These are phyloP conservation scores for Phaetusa simplex DNA, from an alignment of 2,113 vertebrate species.

Conservation along the genomic window DNA sequence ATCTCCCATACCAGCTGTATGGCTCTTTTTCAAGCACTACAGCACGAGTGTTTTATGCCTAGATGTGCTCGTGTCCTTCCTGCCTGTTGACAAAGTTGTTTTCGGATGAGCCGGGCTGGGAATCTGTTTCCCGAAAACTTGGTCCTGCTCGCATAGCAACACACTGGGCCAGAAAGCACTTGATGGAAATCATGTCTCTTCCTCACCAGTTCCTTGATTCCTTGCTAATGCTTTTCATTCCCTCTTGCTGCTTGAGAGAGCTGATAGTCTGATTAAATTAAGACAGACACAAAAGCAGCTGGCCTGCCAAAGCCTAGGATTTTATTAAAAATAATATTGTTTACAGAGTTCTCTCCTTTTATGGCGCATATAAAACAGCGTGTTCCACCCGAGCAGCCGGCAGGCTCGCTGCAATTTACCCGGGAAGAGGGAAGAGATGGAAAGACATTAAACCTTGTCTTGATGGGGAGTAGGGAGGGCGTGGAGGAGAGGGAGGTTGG, in stretches of 20 bases:
- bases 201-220: constrained; percentile 56
- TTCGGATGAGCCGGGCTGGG: neutral
- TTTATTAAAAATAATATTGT: constrained; percentile 73
- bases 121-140: neutral
- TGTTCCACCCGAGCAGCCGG: constrained; percentile 15
- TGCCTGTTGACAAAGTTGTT: constrained; percentile 2
- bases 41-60: accelerated
- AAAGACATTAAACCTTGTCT: constrained; percentile 49
- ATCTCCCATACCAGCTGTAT: accelerated
- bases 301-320: constrained; percentile 54
- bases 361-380: constrained; percentile 44
- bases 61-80: neutral
- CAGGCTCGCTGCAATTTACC: constrained; percentile 12
- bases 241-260: constrained; percentile 49
- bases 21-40: neutral
- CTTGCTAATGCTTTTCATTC: constrained; percentile 58
- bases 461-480: neutral
- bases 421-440: neutral
- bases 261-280: constrained; percentile 68
- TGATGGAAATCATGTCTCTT: constrained; percentile 43
- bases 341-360: constrained; percentile 58
- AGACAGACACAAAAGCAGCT: constrained; percentile 63
- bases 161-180: constrained; percentile 13
- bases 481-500: neutral
- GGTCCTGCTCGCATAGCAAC: neutral